Conservation (phyloP, 1,140 invertebrate species). For the Trialeurodes vaporariorum region DNA sequence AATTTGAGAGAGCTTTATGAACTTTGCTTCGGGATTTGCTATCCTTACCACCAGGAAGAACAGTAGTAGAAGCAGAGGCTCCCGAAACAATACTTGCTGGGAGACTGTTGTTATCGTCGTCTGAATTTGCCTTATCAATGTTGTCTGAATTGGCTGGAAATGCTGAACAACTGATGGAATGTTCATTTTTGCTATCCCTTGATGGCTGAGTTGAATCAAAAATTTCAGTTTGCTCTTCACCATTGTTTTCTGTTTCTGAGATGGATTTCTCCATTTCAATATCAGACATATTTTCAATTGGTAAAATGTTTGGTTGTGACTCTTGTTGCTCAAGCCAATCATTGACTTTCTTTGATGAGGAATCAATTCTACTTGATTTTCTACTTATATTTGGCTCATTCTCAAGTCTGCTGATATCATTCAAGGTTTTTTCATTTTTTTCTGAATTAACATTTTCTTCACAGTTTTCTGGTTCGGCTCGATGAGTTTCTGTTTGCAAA, state of each 20-base stretch:
- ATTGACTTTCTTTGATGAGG: neutral
- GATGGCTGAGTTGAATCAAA: too few relatives aligned
- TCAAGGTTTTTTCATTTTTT: neutral
- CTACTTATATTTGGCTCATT: neutral
- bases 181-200: too few relatives aligned
- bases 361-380: neutral
- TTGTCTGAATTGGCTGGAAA: too few relatives aligned
- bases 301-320: neutral
- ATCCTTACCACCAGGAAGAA: too few relatives aligned
- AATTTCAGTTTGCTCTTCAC: neutral
- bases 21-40: neutral
- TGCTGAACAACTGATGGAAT: too few relatives aligned
- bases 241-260: neutral
- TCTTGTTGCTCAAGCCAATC: neutral
- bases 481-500: neutral
- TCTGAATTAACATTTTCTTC: neutral
- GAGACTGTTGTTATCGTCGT: neutral
- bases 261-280: neutral
- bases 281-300: neutral
- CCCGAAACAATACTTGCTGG: neutral
- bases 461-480: too few relatives aligned
- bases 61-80: neutral
- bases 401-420: neutral
- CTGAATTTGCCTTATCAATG: too few relatives aligned
- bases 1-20: too few relatives aligned